phyloP scores from a whole-genome alignment of 2,113 vertebrate species.

The Halichoerus grypus region DNA sequence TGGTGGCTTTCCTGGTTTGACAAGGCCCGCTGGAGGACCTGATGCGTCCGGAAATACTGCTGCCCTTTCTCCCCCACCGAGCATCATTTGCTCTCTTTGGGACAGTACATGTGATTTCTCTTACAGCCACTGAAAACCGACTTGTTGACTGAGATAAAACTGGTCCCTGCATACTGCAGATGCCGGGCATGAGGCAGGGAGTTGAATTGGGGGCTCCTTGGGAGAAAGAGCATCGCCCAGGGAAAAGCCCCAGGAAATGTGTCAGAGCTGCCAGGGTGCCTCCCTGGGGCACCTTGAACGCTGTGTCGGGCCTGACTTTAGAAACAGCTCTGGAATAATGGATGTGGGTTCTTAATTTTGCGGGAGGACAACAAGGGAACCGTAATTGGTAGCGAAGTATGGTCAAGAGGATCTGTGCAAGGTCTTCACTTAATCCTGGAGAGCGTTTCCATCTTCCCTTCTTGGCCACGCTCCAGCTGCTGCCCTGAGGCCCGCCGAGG shows the following conservation, averaged over 20 bases:
- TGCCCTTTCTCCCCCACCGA: accelerated
- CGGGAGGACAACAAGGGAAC: accelerated
- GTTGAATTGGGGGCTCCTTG: background rate
- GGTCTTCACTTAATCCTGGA: background rate
- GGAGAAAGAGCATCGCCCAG: background rate
- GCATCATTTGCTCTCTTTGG: too few relatives aligned
- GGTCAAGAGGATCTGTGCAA: background rate
- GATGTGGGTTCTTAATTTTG: background rate
- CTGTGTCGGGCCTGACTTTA: too few relatives aligned
- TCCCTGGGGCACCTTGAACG: background rate
- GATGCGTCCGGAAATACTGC: accelerated
- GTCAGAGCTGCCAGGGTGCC: background rate
- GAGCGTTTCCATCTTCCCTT: accelerated
- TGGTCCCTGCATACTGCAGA: background rate
- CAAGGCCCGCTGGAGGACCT: background rate
- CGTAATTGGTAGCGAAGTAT: accelerated
- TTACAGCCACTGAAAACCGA: background rate
- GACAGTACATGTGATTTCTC: background rate
- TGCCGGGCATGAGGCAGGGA: background rate
- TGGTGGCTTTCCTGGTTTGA: too few relatives aligned
- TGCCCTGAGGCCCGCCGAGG: background rate
- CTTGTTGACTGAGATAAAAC: background rate
- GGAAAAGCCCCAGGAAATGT: background rate
- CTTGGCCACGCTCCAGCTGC: background rate
- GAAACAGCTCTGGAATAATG: accelerated